Conservation (phyloP, 2,797 vertebrate species). For the Apogon hyalosoma region DNA sequence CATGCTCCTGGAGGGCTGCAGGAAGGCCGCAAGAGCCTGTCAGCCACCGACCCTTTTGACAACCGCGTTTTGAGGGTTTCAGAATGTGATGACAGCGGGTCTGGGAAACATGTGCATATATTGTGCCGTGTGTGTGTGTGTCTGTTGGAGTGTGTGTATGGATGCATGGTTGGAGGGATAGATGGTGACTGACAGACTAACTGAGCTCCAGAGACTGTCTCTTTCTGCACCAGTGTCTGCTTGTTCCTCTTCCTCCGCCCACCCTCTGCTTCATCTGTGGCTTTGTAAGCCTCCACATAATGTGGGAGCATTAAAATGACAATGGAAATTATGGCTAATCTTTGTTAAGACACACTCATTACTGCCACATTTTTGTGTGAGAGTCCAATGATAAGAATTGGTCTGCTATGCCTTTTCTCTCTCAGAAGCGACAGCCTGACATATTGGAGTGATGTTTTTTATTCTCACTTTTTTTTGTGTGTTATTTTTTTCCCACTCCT, state of each 20-base stretch:
- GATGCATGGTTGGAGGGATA: conserved; percentile 57
- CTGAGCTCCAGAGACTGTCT: conserved; percentile 63
- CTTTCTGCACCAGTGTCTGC: conserved; percentile 64
- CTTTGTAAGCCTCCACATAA: conserved; percentile 80
- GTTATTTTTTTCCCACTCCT: conserved; percentile 61
- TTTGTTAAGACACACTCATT: conserved; percentile 83
- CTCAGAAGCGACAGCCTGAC: conserved; percentile 76
- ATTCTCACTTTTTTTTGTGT: conserved; percentile 63
- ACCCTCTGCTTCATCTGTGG: conserved; percentile 76
- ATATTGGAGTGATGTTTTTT: conserved; percentile 80
- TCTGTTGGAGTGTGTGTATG: conserved; percentile 49
- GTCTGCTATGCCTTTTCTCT: conserved; percentile 57
- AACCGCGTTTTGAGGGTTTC: conserved; percentile 71
- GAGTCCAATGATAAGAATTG: conserved; percentile 77
- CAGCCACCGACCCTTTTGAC: conserved; percentile 76
- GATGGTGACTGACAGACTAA: conserved; percentile 82
- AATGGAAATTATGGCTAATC: conserved; percentile 85
- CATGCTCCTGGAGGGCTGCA: conserved; percentile 59
- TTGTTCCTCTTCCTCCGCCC: conserved; percentile 69
- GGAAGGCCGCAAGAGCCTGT: conserved; percentile 59
- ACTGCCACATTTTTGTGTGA: conserved; percentile 71
- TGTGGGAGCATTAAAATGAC: conserved; percentile 82
- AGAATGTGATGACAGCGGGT: conserved; percentile 66
- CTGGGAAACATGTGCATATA: conserved; percentile 35
- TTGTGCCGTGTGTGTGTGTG: conserved; percentile 30